Evolutionary conservation across 1,140 invertebrate genomes (phyloP).

Genomic region (Eufriesea mexicana): DNA sequence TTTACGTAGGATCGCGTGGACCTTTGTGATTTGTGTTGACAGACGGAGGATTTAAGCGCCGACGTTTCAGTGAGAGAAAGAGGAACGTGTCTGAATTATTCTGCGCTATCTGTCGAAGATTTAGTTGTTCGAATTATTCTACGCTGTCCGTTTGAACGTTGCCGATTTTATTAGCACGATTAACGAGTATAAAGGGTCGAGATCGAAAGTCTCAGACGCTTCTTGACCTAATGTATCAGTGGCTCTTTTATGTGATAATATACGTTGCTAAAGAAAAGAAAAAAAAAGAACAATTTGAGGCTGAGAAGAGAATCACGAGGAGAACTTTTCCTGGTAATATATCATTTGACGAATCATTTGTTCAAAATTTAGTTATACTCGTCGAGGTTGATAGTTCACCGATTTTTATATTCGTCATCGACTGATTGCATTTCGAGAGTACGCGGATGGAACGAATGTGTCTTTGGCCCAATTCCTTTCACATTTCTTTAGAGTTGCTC

Average conservation of each 20-base stretch:
- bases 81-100: neutral
- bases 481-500: neutral
- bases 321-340: neutral
- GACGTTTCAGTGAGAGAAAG: neutral
- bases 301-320: neutral
- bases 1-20: neutral
- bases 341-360: neutral
- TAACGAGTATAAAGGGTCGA: neutral
- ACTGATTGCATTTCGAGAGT: neutral
- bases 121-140: neutral
- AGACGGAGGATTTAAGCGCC: neutral
- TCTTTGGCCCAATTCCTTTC: neutral
- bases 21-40: neutral
- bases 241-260: slow-evolving; percentile 1
- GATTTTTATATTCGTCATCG: neutral
- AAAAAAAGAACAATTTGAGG: neutral
- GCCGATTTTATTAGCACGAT: neutral
- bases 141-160: neutral
- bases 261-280: neutral
- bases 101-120: neutral
- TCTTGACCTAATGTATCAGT: neutral
- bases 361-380: neutral
- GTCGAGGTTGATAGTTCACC: too few relatives aligned
- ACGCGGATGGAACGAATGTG: neutral
- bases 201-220: neutral